Base-by-base conservation (phyloP, 1,140 invertebrate genomes). In the Heliconius himera region DNA sequence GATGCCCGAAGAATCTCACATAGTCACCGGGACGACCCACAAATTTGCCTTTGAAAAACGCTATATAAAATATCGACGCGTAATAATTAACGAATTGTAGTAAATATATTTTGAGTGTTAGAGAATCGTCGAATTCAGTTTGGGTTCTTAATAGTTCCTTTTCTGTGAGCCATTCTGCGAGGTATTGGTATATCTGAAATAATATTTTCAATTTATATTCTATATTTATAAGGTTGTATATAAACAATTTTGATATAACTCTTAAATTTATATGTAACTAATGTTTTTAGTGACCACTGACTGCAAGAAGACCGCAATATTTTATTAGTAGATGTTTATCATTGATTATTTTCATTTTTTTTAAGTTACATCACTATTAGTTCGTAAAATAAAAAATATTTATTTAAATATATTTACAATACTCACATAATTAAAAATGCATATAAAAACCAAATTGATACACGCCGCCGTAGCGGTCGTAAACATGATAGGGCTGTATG, bases 81-180 rank as follows among this genome's bases (percentile, higher is more conserved):
- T 99, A 99, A 92, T 99, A 99, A 94, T 99, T 99, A 49, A 99
- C 98, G 95, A 99, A 99, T 95, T 99, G 98, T 54, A 99, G 96
- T 11, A 99, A 93, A 93, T 99, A 99, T 85, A 99, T 99, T 95
- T 99, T 99, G 16, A 99, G 95, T 1, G 98, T 99, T 22, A 99
- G 93, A 66, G 98, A 99, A 88, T 99, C 98, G 89, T 99, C 99
- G 94, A 99, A 99, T 94, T 99, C 98, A 0, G 98, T 99, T 95
- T 99, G 99, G 0, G 99, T 99, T 77, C 99, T 95, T 76, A 98
- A 96, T 83, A 99, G 95, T 95, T 99, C 98, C 92, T 98, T 96
- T 95, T 99, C 98, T 0, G 99, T 99, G 56, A 99, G 95, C 93
- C 98, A 98, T 85, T 98, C 96, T 0, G 99, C 99, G 56, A 99